Evolutionary conservation across 64 coral and sea anemone genomes (phyloP).

Genomic region (Stylophora pistillata): DNA sequence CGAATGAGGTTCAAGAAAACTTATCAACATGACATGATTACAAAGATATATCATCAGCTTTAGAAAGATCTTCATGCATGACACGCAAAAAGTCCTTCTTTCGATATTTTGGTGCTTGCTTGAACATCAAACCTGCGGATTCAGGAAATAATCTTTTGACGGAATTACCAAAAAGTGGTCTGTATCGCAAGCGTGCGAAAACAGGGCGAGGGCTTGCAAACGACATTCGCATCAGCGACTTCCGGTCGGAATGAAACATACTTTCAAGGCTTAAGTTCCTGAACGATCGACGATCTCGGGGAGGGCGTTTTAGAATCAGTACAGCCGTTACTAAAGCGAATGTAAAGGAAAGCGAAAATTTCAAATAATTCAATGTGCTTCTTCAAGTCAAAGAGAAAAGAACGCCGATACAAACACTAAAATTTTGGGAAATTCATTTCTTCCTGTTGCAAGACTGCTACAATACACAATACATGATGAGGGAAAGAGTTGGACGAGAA

Average conservation of each 20-base stretch:
- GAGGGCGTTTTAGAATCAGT: background rate
- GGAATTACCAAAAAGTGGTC: background rate
- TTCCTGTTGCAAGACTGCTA: background rate
- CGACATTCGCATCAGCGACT: background rate
- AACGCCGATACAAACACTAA: no score
- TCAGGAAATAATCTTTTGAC: background rate
- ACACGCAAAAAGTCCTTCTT: background rate
- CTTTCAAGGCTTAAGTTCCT: background rate
- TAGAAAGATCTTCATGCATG: background rate
- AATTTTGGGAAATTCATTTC: no score
- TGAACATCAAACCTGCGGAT: background rate
- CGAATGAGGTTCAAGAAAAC: constrained; percentile 11
- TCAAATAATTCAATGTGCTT: background rate
- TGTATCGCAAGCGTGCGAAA: no score
- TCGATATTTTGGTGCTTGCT: no score
- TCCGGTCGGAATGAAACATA: constrained; percentile 2
- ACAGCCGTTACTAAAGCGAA: background rate
- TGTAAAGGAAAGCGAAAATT: background rate
- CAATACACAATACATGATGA: background rate
- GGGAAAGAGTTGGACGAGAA: background rate
- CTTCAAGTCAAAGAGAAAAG: no score
- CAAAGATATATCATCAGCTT: background rate
- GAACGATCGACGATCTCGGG: background rate
- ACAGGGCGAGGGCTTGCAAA: background rate
- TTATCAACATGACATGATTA: background rate